These are phyloP conservation scores for Scylla paramamosain DNA, from an alignment of 1,140 invertebrate species.

Conservation along the genomic window DNA sequence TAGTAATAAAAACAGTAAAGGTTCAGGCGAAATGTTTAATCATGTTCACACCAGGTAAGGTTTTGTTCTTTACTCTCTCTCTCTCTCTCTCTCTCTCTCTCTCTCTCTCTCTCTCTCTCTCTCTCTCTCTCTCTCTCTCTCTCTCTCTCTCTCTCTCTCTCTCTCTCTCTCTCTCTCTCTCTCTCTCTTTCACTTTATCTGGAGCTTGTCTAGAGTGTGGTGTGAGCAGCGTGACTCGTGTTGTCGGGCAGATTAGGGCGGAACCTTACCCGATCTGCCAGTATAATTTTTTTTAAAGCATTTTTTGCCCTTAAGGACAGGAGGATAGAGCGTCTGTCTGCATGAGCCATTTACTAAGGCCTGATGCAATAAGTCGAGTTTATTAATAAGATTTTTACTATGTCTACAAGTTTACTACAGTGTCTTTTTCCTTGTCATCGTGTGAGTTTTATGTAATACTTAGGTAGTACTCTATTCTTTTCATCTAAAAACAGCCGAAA, in stretches of 20 bases:
- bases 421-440: neutral
- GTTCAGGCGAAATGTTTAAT: neutral
- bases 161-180: neutral
- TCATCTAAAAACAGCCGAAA: neutral
- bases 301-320: neutral
- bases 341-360: neutral
- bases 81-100: neutral
- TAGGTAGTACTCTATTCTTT: neutral
- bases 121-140: neutral
- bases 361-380: neutral
- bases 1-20: neutral
- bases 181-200: neutral
- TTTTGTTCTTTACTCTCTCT: neutral
- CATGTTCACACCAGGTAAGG: neutral
- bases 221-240: constrained; percentile 8
- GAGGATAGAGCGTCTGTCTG: neutral
- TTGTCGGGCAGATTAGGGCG: neutral
- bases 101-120: neutral
- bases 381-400: neutral
- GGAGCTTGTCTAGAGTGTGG: neutral
- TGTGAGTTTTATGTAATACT: neutral
- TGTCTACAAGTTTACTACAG: neutral
- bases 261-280: neutral
- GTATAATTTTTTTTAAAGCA: neutral
- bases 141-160: neutral